phyloP scores from a whole-genome alignment of 1,140 invertebrate genomes.

The Zaprionus ghesquierei region DNA sequence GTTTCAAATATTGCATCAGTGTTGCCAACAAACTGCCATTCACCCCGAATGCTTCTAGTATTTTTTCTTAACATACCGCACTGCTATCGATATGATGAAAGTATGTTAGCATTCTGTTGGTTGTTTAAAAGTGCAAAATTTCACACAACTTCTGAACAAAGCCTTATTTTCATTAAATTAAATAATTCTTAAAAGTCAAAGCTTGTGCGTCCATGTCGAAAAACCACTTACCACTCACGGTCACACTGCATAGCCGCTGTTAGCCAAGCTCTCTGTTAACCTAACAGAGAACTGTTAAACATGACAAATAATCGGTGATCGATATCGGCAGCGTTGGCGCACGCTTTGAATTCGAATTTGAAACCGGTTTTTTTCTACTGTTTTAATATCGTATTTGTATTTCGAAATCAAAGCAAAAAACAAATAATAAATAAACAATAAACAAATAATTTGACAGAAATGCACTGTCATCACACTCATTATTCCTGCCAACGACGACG shows the following conservation, averaged over 20 bases:
- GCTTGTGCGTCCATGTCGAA: background rate
- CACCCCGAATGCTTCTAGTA: background rate
- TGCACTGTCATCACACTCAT: slow-evolving; percentile 39
- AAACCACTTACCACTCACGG: background rate
- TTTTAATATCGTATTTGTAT: slow-evolving; percentile 45
- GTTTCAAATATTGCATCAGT: background rate
- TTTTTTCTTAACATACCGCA: background rate
- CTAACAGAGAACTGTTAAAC: slow-evolving; percentile 4
- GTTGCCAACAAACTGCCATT: background rate
- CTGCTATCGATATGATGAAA: background rate
- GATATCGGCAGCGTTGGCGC: background rate
- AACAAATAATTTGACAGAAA: slow-evolving; percentile 31
- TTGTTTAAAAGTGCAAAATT: background rate
- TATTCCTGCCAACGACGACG: background rate
- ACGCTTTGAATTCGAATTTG: slow-evolving; percentile 10
- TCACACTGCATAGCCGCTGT: slow-evolving; percentile 1
- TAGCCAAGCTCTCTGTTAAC: background rate
- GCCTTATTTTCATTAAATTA: background rate
- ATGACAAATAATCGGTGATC: background rate
- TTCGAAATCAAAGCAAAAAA: slow-evolving; percentile 35
- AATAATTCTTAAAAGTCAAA: background rate
- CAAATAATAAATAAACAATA: slow-evolving; percentile 21
- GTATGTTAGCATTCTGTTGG: background rate
- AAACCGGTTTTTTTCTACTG: slow-evolving; percentile 1
- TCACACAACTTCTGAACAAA: background rate